Conservation (phyloP, 2,888 invertebrate genomes). For the Microplitis manilae region DNA sequence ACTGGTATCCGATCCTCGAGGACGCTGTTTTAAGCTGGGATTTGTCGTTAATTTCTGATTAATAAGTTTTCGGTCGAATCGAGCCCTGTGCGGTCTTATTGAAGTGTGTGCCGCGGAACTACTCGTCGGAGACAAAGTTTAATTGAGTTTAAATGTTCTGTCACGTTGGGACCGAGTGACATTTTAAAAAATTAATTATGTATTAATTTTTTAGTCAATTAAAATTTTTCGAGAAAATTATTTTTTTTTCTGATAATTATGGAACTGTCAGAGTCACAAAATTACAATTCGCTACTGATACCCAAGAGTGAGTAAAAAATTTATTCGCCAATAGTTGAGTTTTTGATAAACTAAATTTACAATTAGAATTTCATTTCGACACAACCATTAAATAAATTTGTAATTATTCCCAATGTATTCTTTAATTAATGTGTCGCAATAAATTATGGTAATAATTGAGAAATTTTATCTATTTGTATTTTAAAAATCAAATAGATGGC, state of each 20-base stretch:
- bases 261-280: slow-evolving; percentile 43
- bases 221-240: background rate
- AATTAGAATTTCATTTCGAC: no score
- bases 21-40: background rate
- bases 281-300: slow-evolving; percentile 46
- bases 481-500: background rate
- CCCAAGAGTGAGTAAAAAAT: slow-evolving; percentile 45
- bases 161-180: no score
- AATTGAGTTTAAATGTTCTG: no score
- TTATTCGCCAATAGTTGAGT: no score
- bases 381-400: no score
- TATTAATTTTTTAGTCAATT: no score
- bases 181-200: no score
- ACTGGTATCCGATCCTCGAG: background rate
- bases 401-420: no score
- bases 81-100: no score
- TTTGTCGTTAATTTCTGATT: background rate
- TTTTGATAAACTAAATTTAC: no score
- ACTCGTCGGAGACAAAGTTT: no score
- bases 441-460: background rate
- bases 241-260: slow-evolving; percentile 24
- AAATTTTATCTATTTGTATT: background rate
- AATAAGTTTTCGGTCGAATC: background rate
- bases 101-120: no score
- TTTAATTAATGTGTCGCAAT: background rate